phyloP scores from a whole-genome alignment of 2,113 vertebrate species.

The Anseranas semipalmata region DNA sequence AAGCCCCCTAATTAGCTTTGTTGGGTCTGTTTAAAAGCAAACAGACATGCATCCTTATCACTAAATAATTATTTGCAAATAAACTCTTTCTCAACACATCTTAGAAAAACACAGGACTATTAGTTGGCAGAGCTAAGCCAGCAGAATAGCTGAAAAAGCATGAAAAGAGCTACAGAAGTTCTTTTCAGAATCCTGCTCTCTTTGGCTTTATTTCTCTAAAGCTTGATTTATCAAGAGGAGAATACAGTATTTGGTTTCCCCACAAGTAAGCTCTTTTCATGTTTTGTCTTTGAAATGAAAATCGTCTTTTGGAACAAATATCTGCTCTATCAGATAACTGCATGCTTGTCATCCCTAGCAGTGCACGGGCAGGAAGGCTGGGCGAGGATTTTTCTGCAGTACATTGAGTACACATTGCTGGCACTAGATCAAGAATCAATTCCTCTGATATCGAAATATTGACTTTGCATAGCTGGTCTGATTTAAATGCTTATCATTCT shows the following conservation, averaged over 20 bases:
- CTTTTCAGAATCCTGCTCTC: conserved; percentile 56
- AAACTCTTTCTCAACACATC: conserved; percentile 40
- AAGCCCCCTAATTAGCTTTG: conserved; percentile 24
- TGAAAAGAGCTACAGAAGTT: conserved; percentile 58
- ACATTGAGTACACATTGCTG: conserved; percentile 57
- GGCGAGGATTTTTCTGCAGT: conserved; percentile 57
- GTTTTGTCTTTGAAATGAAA: conserved; percentile 79
- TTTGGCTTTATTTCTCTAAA: conserved; percentile 62
- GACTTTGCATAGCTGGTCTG: conserved; percentile 62
- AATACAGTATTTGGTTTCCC: conserved; percentile 69
- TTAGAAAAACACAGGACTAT: conserved; percentile 53
- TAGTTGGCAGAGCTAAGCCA: conserved; percentile 38
- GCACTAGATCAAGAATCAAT: conserved; percentile 68
- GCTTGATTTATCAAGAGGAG: conserved; percentile 65
- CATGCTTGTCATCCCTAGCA: conserved; percentile 59
- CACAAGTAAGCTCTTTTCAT: conserved; percentile 70
- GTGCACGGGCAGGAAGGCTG: conserved; percentile 62
- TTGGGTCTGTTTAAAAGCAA: conserved; percentile 45
- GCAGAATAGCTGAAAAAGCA: conserved; percentile 54
- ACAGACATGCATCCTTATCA: conserved; percentile 21
- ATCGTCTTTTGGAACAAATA: conserved; percentile 68
- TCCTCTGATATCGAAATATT: conserved; percentile 73
- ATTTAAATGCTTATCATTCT: conserved; percentile 72
- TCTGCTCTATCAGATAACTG: conserved; percentile 65
- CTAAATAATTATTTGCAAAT: conserved; percentile 44